Base-by-base conservation (phyloP, 2,113 vertebrate species). In the Cisticola juncidis region DNA sequence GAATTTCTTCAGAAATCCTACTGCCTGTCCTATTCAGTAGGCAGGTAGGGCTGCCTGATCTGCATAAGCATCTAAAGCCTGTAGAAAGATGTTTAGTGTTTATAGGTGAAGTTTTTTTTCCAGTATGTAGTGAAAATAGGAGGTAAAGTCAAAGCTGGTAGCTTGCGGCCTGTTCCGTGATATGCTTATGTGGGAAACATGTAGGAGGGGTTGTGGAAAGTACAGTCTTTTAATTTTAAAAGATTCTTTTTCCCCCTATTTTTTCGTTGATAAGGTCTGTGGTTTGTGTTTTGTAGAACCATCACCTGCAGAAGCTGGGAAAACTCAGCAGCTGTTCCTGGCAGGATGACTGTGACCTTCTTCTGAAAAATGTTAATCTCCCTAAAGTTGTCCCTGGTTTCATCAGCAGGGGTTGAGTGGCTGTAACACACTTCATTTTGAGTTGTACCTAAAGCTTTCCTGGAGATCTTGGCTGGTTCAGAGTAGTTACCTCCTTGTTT, bases 401-500 rank as follows among this genome's bases (percentile, higher is more conserved):
- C 69, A 36, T 78, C 79, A 42, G 80, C 1, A 10, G 13, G 3
- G 29, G 58, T 61, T 92, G 60, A 60, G 40, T 81, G 56, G 40
- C 45, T 56, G 36, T 61, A 81, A 51, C 40, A 26, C 0, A 6
- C n/a, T 86, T 61, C 31, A 12, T 77, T 92, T 92, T 57, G 40
- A 71, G 54, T 88, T 72, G 58, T 71, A 93, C 80, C 64, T 88
- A 51, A 90, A 91, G 69, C 65, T 74, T 80, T 90, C 80, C 73
- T 93, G 92, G 86, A 93, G 83, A 53, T 71, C 29, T 74, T 5
- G 35, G 44, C 60, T 1, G 2, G 61, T 94, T 90, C 40, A 64
- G 72, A 53, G 66, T 64, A 68, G 69, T 57, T 90, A 72, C 69
- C 72, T 95, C 82, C 92, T 96, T 88, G 71, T 90, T 95, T 96